These are phyloP conservation scores for Pectinophora gossypiella DNA, from an alignment of 1,140 invertebrate species.

Conservation along the genomic window DNA sequence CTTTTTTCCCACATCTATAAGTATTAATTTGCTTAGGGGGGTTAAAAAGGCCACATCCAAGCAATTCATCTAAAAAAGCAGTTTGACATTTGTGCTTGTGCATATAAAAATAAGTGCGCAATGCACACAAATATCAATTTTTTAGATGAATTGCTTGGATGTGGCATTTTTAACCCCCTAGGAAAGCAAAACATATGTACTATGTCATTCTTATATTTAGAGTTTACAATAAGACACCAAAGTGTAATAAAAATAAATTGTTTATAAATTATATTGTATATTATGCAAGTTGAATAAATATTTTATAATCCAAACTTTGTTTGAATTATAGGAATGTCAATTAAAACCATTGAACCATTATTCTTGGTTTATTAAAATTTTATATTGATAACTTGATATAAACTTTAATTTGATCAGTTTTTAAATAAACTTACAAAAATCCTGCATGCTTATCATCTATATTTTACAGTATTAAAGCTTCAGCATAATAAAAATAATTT, in stretches of 20 bases:
- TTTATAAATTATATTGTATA: background rate
- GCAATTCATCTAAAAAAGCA: too few species aligned
- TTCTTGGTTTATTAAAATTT: conserved; percentile 68
- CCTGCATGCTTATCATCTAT: conserved; percentile 67
- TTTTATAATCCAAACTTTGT: background rate
- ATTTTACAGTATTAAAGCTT: conserved; percentile 72
- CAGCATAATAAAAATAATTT: conserved; percentile 69
- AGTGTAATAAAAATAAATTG: background rate
- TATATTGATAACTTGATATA: conserved; percentile 70
- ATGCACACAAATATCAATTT: too few species aligned
- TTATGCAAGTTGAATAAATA: background rate
- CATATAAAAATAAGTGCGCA: too few species aligned
- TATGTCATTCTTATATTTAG: too few species aligned
- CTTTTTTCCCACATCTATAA: too few species aligned
- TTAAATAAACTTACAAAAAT: conserved; percentile 71
- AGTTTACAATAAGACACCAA: background rate
- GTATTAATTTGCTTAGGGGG: too few species aligned
- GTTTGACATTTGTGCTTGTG: too few species aligned
- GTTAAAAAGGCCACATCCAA: too few species aligned
- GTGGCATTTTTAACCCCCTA: too few species aligned
- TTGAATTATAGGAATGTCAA: conserved; percentile 5
- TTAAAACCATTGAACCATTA: conserved; percentile 43
- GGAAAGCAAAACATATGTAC: too few species aligned
- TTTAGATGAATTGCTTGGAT: too few species aligned
- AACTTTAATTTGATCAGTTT: conserved; percentile 68